Conservation (phyloP, 2,888 invertebrate genomes). For the Dendrolimus pini region DNA sequence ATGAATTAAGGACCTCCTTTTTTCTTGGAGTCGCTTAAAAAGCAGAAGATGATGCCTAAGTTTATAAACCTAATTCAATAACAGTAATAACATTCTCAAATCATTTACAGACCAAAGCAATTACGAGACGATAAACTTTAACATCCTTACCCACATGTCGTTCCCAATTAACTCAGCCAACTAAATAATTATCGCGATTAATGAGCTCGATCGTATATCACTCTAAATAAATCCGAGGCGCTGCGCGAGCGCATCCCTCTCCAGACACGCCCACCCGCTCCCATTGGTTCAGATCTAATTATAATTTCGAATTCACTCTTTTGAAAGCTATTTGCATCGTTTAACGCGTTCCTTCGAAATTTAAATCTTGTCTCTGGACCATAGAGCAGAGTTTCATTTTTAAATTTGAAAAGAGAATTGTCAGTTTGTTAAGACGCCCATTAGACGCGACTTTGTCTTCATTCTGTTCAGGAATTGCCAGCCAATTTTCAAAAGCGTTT, state of each 20-base stretch:
- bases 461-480: constrained; percentile 46
- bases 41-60: too few species aligned
- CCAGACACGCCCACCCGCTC: constrained; percentile 47
- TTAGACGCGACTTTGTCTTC: constrained; percentile 68
- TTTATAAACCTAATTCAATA: neutral
- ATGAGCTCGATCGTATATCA: constrained; percentile 62
- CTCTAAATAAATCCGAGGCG: constrained; percentile 61
- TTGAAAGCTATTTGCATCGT: constrained; percentile 69
- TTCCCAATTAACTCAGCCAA: constrained; percentile 64
- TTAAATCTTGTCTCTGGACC: constrained; percentile 10
- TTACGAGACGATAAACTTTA: neutral
- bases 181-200: constrained; percentile 76
- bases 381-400: constrained; percentile 19
- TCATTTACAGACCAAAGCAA: constrained; percentile 1
- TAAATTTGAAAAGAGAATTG: constrained; percentile 34
- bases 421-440: constrained; percentile 69
- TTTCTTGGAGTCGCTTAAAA: too few species aligned
- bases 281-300: constrained; percentile 69
- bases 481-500: constrained; percentile 18
- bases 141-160: constrained; percentile 38
- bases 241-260: constrained; percentile 42
- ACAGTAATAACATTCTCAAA: neutral
- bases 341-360: constrained; percentile 33
- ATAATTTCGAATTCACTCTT: constrained; percentile 48
- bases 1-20: too few species aligned